These are phyloP conservation scores for Istiophorus platypterus DNA, from an alignment of 2,113 vertebrate species.

Conservation along the genomic window DNA sequence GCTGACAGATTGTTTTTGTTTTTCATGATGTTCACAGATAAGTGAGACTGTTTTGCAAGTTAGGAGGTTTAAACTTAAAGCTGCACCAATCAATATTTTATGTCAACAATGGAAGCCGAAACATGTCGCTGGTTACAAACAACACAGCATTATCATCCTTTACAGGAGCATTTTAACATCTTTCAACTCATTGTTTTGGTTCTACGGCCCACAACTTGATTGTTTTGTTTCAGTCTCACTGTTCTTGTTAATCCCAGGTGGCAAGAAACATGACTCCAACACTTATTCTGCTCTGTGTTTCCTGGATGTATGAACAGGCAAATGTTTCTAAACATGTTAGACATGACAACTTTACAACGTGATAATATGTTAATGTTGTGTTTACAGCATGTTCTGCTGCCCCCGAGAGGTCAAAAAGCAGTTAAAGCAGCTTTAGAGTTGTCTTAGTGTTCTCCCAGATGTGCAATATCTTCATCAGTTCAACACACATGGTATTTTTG, in stretches of 20 bases:
- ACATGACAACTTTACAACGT: not conserved
- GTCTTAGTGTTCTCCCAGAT: not conserved
- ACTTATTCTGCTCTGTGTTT: not conserved
- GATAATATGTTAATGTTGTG: not conserved
- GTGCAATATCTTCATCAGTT: not conserved
- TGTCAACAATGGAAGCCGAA: not conserved
- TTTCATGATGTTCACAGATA: conserved; percentile 6
- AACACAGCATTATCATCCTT: not conserved
- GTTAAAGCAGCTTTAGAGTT: not conserved
- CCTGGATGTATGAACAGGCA: not conserved
- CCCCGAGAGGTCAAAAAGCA: not conserved
- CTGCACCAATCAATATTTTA: not conserved
- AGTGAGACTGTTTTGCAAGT: not conserved
- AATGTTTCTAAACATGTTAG: not conserved
- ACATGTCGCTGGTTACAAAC: not conserved
- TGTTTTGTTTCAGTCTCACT: not conserved
- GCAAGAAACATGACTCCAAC: not conserved
- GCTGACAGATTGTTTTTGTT: conserved; percentile 27
- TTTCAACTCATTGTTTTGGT: not conserved
- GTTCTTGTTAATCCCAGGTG: too few relatives aligned
- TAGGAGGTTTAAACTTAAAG: conserved; percentile 11
- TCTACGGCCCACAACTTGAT: not conserved
- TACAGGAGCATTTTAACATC: not conserved
- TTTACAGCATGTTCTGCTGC: not conserved
- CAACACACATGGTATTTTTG: not conserved